These are phyloP conservation scores for Chloroclystis v-ata DNA, from an alignment of 2,888 invertebrate genomes.

Conservation along the genomic window DNA sequence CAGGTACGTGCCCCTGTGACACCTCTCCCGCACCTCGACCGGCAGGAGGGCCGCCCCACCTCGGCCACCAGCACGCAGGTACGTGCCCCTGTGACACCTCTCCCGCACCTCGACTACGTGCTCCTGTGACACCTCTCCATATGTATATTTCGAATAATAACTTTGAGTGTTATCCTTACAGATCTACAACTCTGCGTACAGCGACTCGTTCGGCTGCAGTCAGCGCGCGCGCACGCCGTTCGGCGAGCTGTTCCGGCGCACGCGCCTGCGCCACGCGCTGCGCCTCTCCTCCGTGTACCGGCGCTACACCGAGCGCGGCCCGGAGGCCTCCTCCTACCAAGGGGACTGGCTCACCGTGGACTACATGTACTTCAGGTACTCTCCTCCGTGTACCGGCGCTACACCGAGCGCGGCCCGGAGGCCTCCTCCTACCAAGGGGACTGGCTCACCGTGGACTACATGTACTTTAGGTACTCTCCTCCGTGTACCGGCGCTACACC, in stretches of 20 bases:
- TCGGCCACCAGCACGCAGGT: too few relatives aligned
- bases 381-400: neutral
- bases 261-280: conserved; percentile 81
- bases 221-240: conserved; percentile 29
- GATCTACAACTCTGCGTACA: conserved; percentile 55
- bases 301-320: conserved; percentile 56
- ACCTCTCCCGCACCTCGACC: too few relatives aligned
- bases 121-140: too few relatives aligned
- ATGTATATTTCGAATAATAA: too few relatives aligned
- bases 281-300: conserved; percentile 83
- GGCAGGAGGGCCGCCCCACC: too few relatives aligned
- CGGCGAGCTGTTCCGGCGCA: conserved; percentile 75
- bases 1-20: too few relatives aligned
- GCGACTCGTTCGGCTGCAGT: neutral
- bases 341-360: conserved; percentile 89
- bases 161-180: too few relatives aligned
- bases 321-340: conserved; percentile 88
- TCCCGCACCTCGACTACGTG: too few relatives aligned
- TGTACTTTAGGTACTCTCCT: conserved; percentile 84
- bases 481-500: conserved; percentile 26
- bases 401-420: conserved; percentile 61
- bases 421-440: conserved; percentile 87
- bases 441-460: conserved; percentile 93
- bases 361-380: conserved; percentile 90
- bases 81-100: too few relatives aligned